Base-by-base conservation (phyloP, 2,797 vertebrate genomes). In the Anabacerthia variegaticeps region DNA sequence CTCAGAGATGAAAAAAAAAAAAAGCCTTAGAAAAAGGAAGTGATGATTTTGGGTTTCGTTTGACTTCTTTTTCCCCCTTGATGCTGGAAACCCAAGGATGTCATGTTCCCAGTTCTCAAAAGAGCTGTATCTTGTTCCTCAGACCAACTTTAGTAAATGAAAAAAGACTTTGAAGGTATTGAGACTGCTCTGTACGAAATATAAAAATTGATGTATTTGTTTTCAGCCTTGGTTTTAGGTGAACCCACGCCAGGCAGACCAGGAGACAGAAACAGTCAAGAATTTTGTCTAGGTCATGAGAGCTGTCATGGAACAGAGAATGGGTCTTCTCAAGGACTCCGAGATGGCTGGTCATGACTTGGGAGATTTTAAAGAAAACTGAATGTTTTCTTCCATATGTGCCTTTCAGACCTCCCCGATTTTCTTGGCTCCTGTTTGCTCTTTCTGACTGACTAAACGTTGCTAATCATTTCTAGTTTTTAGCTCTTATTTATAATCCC, bases 241-340 rank as follows among this genome's bases (percentile, higher is more conserved):
- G 28, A 89, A 80, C 41, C 34, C 17, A 44, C 27, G n/a, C 14
- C 18, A 37, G n/a, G 26, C 27, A 41, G 69, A 49, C 46, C 16
- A 30, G 67, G 26, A 76, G 14, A 28, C 22, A 73, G 37, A 15
- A 49, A 27, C 15, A 72, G 55, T 1, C 1, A 1, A 48, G 51
- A 81, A 28, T 72, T 80, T 78, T 32, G 27, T 88, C 23, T 37
- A 49, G 44, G 26, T 51, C 1, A 3, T 1, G 15, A 59, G 11
- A 44, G 4, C 18, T 2, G 0, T 43, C 74, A 44, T 0, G 2
- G 55, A 54, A 22, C 6, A 83, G 43, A 10, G 22, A 48, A 12
- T 13, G 55, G 6, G 9, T 56, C 19, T 51, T 79, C 22, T 9
- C 11, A 43, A 27, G 32, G 39, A 24, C 19, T 59, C 15, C 9